A percentile compares a stretch with the other conserved stretches of the same genome.
Evolutionary conservation across 2,888 invertebrate genomes (phyloP).

Genomic region (Morpho deidamia): DNA sequence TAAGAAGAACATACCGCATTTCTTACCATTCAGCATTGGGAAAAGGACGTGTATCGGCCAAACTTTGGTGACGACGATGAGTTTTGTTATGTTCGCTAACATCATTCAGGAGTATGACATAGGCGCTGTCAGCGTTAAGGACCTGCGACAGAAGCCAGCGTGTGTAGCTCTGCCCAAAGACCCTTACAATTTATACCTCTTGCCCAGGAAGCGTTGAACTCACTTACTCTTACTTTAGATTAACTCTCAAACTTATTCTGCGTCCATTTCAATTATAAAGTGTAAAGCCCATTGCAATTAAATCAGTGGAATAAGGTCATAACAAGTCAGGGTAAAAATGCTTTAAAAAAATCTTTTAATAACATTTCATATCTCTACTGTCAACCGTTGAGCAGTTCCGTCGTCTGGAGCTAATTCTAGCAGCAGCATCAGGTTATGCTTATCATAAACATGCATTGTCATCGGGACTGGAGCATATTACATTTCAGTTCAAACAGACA

Average conservation of each 20-base stretch:
- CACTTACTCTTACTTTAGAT: conserved; percentile 24
- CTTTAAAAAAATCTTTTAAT: no score
- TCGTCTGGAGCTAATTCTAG: no score
- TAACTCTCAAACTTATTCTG: conserved; percentile 23
- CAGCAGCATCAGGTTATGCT: no score
- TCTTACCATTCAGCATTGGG: conserved; percentile 91
- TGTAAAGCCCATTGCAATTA: no score
- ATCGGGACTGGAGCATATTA: no score
- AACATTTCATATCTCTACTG: no score
- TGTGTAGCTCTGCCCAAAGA: conserved; percentile 87
- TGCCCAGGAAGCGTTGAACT: conserved; percentile 66
- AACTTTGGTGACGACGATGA: conserved; percentile 86
- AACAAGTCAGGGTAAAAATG: no score
- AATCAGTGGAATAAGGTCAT: no score
- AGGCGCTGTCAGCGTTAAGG: conserved; percentile 67
- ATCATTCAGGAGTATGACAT: conserved; percentile 85
- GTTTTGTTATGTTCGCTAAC: conserved; percentile 85
- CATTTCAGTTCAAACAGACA: no score
- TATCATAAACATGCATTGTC: no score
- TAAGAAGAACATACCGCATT: conserved; percentile 81
- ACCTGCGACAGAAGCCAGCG: conserved; percentile 80
- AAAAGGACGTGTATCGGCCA: conserved; percentile 93
- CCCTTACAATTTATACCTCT: conserved; percentile 81
- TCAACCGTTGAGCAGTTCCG: no score
- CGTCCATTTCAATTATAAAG: neutral